These are phyloP conservation scores for Mus pahari DNA, from an alignment of 2,113 vertebrate genomes.

Conservation along the genomic window DNA sequence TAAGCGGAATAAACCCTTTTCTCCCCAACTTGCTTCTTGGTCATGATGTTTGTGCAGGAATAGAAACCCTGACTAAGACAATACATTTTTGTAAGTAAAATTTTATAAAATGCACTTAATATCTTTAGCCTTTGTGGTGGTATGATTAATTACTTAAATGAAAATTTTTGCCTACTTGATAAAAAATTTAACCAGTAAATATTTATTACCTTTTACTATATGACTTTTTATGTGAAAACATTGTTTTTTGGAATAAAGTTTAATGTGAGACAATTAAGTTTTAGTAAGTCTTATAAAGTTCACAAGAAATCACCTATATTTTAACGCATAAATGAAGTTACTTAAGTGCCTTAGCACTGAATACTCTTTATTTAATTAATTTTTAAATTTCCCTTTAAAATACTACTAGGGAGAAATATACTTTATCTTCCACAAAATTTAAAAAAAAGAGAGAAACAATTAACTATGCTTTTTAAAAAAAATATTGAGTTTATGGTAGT, in stretches of 20 bases:
- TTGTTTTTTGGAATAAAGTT: not conserved
- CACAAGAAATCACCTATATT: not conserved
- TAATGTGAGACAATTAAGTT: not conserved
- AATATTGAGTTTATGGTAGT: no score
- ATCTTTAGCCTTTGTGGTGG: not conserved
- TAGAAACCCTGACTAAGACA: no score
- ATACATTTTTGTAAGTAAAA: not conserved
- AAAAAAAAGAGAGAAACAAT: not conserved
- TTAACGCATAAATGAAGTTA: not conserved
- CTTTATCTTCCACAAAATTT: not conserved
- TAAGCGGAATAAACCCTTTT: no score
- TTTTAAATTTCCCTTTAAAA: not conserved
- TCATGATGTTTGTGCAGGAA: no score
- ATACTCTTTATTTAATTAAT: not conserved
- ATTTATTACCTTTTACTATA: not conserved
- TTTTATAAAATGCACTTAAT: constrained; percentile 18
- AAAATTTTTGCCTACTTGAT: constrained; percentile 10
- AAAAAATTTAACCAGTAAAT: not conserved
- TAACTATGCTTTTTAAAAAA: not conserved
- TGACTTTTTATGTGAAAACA: not conserved
- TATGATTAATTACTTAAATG: not conserved
- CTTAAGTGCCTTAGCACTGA: not conserved
- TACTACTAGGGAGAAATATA: not conserved
- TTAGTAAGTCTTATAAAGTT: constrained; percentile 8
- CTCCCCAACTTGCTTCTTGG: no score